Percentiles rank a stretch among this genome's conserved stretches.
Evolutionary conservation across 2,797 vertebrate genomes (phyloP).

Genomic region (Myotis planiceps): DNA sequence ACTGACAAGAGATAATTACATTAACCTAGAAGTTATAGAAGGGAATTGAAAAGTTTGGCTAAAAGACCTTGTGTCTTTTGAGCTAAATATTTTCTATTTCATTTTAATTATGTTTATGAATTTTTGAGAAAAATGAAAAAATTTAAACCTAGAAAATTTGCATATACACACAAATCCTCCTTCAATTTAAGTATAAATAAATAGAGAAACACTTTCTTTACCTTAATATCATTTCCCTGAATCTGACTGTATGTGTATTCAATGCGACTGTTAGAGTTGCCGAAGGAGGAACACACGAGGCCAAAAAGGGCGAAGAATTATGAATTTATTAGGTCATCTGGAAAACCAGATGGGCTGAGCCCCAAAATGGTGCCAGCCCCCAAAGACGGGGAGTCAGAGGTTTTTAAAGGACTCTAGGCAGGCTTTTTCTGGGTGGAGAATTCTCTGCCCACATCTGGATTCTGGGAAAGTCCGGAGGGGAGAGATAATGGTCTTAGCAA

Average conservation of each 20-base stretch:
- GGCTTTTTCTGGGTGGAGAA: no score
- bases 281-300: no score
- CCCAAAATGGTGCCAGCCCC: no score
- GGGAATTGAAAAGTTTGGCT: conserved; percentile 64
- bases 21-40: conserved; percentile 5
- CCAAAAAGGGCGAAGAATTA: no score
- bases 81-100: conserved; percentile 65
- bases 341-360: no score
- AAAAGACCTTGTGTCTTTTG: conserved; percentile 52
- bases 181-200: neutral
- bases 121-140: conserved; percentile 50
- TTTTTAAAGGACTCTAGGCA: no score
- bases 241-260: neutral
- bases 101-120: conserved; percentile 19
- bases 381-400: no score
- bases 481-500: no score
- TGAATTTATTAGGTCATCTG: no score
- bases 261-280: neutral
- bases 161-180: neutral
- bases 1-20: neutral
- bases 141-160: neutral
- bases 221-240: neutral
- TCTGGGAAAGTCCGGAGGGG: no score
- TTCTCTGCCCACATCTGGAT: no score
- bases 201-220: neutral